Percentiles rank a stretch among this genome's conserved stretches.
Evolutionary conservation across 2,888 invertebrate genomes (phyloP).

Genomic region (Parnassius mnemosyne): DNA sequence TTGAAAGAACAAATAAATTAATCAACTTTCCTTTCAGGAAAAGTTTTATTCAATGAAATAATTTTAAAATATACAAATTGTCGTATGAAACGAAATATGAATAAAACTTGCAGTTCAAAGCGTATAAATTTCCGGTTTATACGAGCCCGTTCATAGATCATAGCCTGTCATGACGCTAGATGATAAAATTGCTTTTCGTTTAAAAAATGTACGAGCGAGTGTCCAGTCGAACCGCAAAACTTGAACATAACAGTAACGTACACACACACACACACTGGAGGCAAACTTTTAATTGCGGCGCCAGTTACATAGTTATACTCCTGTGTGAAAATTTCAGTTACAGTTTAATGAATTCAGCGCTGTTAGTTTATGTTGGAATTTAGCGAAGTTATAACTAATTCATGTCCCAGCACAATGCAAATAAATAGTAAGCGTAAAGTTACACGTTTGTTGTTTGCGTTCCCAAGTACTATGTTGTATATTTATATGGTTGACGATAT

Average conservation of each 20-base stretch:
- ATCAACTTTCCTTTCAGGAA: too few relatives aligned
- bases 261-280: constrained; percentile 36
- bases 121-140: too few relatives aligned
- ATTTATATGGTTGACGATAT: background rate
- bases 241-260: constrained; percentile 5
- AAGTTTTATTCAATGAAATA: too few relatives aligned
- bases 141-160: background rate
- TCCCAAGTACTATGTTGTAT: constrained; percentile 15
- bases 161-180: background rate
- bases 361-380: constrained; percentile 50
- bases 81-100: too few relatives aligned
- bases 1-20: too few relatives aligned
- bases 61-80: too few relatives aligned
- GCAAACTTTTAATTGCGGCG: constrained; percentile 75
- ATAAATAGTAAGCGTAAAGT: constrained; percentile 40
- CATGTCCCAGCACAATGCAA: constrained; percentile 42
- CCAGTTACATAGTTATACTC: constrained; percentile 62
- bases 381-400: constrained; percentile 45
- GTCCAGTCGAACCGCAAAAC: constrained; percentile 10
- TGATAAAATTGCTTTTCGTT: background rate
- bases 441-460: constrained; percentile 31
- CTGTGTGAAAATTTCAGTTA: constrained; percentile 63
- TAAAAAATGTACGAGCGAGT: constrained; percentile 3
- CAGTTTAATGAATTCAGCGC: constrained; percentile 69
- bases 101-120: too few relatives aligned